Evolutionary conservation across 1,140 invertebrate genomes (phyloP), one percentile per base, ranked within the genome.

Genomic region (Calycopis cecrops): DNA sequence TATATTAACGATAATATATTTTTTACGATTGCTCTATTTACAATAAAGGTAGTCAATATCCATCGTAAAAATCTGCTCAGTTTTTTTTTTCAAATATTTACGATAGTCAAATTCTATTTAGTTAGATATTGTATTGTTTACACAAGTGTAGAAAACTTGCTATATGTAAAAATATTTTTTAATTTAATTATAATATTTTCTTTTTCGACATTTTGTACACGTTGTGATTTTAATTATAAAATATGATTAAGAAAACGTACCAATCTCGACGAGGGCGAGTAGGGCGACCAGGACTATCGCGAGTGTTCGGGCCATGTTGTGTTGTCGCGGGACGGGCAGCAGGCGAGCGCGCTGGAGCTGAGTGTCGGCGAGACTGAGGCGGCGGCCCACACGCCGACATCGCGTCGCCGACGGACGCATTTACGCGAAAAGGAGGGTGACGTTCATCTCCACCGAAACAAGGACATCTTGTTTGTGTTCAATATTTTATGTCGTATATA

Each of bases 341-440:
- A 52, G 57, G 67, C 77, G 67, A 60, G 68, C 63, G 73, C 61
- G 58, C 75, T 69, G 56, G 52, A 50, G 51, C 55, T 59, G 63
- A 55, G 67, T 62, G 57, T 62, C 52, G 66, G 59, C 57, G 62
- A 69, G 69, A 81, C 77, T 81, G 77, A 78, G 62, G 52, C 59
- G 56, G 21, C 55, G 57, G 60, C 56, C 59, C 62, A 55, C 64
- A 63, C 65, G 59, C 78, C 77, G 76, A 60, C 78, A 65, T 28
- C 42, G 62, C 59, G 80, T 71, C 78, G 80, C 78, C 80, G 69
- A 52, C 60, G 60, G 63, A 76, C 75, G 69, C 71, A 74, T 79
- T 79, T 73, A 76, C 67, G 68, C 69, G 62, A 58, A 55, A 52
- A 48, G 56, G 73, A 72, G 71, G 68, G 71, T 69, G 61, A 34